These are phyloP conservation scores for Aphis gossypii DNA, from an alignment of 1,140 invertebrate genomes.

Conservation along the genomic window DNA sequence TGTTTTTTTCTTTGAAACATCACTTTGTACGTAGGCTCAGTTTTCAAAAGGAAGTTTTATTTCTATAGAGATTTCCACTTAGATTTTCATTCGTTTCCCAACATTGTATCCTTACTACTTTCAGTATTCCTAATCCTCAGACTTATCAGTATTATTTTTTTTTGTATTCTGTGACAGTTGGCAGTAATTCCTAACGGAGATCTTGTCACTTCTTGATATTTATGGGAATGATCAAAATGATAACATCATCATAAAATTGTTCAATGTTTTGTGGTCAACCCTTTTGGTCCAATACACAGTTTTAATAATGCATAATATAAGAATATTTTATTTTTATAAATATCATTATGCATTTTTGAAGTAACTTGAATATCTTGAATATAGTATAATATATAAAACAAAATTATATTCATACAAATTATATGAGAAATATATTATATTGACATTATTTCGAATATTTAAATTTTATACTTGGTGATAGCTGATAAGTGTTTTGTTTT, in stretches of 20 bases:
- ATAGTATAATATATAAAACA: too few species aligned
- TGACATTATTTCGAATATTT: too few species aligned
- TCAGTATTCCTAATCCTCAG: background rate
- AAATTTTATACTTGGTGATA: too few species aligned
- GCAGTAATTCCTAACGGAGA: background rate
- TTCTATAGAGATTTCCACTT: background rate
- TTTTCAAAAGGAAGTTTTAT: background rate
- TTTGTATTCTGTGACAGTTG: background rate
- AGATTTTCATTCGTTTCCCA: background rate
- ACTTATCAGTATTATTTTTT: background rate
- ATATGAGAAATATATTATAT: too few species aligned
- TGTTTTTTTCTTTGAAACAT: background rate
- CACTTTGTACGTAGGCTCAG: background rate
- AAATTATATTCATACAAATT: too few species aligned
- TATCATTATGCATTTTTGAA: too few species aligned
- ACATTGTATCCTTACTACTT: background rate
- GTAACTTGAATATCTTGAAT: too few species aligned
- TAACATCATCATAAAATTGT: background rate
- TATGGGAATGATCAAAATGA: constrained; percentile 22
- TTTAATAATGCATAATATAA: background rate
- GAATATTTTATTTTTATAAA: background rate
- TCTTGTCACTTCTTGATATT: background rate
- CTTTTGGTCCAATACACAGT: background rate
- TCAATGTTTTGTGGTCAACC: background rate
- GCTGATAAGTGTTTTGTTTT: too few species aligned